Conservation (phyloP, 2,113 vertebrate genomes). For the Gila orcuttii region DNA sequence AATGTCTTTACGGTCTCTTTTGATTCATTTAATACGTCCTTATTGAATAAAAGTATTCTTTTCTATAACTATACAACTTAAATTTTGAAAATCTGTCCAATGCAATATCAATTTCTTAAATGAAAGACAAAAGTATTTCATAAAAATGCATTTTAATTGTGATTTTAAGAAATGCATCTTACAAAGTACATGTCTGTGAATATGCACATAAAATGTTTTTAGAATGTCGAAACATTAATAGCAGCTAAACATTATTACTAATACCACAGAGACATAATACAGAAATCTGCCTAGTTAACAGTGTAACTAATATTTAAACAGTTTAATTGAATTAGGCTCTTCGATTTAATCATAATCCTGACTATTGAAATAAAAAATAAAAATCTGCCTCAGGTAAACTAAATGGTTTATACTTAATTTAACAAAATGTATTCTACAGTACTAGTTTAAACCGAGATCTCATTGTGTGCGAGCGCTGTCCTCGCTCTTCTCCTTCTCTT, state of each 20-base stretch:
- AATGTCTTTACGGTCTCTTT: neutral
- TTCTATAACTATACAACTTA: neutral
- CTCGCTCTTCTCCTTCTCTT: neutral
- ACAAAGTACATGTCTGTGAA: neutral
- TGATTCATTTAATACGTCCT: neutral
- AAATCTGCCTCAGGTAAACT: neutral
- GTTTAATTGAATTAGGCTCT: neutral
- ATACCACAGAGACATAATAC: neutral
- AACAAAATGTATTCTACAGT: too few relatives aligned
- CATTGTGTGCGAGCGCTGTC: neutral
- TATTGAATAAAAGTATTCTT: neutral
- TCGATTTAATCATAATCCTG: neutral
- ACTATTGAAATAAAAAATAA: neutral
- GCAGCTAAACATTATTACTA: neutral
- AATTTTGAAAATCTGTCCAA: neutral
- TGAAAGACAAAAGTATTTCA: neutral
- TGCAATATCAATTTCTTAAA: neutral
- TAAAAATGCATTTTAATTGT: neutral
- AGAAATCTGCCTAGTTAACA: neutral
- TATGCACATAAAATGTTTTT: neutral
- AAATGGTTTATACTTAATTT: too few relatives aligned
- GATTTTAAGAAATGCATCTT: constrained; percentile 7
- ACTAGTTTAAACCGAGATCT: neutral
- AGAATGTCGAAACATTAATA: neutral
- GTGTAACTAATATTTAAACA: neutral